These are phyloP conservation scores for Rallus limicola DNA, from an alignment of 2,113 vertebrate genomes.

Conservation along the genomic window DNA sequence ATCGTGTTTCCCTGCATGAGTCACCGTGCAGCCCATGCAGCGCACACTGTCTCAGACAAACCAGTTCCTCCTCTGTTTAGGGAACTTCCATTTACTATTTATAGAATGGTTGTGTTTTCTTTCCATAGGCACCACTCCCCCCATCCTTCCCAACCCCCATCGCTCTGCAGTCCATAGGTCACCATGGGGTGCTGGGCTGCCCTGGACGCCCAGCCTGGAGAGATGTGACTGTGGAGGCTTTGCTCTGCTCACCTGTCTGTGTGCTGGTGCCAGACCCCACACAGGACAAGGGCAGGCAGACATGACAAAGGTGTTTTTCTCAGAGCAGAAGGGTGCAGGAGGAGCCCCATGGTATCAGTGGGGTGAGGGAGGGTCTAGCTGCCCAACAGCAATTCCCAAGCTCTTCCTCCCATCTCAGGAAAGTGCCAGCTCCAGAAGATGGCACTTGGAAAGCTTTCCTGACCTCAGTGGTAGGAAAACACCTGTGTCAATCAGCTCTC, in stretches of 20 bases:
- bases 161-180: too few species aligned
- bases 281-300: neutral
- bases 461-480: neutral
- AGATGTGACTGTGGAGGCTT: neutral
- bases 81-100: neutral
- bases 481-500: neutral
- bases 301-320: neutral
- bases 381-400: neutral
- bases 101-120: neutral
- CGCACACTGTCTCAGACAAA: rapidly evolving
- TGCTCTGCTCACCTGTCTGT: neutral
- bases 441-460: neutral
- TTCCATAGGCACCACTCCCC: neutral
- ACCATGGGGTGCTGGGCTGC: neutral
- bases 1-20: neutral
- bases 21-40: neutral
- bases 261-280: rapidly evolving
- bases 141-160: neutral
- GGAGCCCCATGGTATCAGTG: neutral
- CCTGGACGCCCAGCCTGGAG: neutral
- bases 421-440: neutral
- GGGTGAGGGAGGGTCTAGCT: neutral
- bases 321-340: neutral
- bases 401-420: neutral
- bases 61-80: neutral